These are phyloP conservation scores for Aldrovandia affinis DNA, from an alignment of 2,797 vertebrate genomes.

Conservation along the genomic window DNA sequence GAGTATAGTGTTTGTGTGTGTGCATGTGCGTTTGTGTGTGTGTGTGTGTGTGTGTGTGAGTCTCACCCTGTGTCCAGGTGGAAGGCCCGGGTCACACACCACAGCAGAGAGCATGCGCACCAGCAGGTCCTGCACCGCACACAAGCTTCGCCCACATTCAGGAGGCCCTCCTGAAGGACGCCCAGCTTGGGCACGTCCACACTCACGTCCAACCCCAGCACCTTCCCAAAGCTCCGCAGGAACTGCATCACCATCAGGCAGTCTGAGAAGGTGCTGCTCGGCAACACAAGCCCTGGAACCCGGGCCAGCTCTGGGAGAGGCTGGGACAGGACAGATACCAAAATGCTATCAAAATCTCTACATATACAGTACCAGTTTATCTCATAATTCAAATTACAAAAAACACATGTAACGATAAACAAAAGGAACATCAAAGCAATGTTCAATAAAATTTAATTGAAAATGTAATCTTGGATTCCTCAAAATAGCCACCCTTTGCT, in stretches of 20 bases:
- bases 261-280: conserved; percentile 84
- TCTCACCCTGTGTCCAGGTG: conserved; percentile 86
- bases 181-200: conserved; percentile 79
- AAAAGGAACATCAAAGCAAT: too few species aligned
- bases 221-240: conserved; percentile 90
- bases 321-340: conserved; percentile 61
- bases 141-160: conserved; percentile 84
- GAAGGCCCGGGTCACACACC: conserved; percentile 89
- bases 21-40: not conserved
- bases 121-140: conserved; percentile 87
- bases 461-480: too few species aligned
- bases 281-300: conserved; percentile 86
- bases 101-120: conserved; percentile 87
- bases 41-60: not conserved
- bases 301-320: conserved; percentile 85
- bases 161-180: conserved; percentile 87
- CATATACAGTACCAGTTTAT: not conserved
- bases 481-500: too few species aligned
- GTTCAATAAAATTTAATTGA: too few species aligned
- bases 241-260: conserved; percentile 96
- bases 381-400: not conserved
- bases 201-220: conserved; percentile 84
- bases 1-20: not conserved
- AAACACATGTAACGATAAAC: too few species aligned
- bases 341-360: not conserved